phyloP scores from a whole-genome alignment of 2,113 vertebrate genomes.

The Microcebus lehilahytsara region DNA sequence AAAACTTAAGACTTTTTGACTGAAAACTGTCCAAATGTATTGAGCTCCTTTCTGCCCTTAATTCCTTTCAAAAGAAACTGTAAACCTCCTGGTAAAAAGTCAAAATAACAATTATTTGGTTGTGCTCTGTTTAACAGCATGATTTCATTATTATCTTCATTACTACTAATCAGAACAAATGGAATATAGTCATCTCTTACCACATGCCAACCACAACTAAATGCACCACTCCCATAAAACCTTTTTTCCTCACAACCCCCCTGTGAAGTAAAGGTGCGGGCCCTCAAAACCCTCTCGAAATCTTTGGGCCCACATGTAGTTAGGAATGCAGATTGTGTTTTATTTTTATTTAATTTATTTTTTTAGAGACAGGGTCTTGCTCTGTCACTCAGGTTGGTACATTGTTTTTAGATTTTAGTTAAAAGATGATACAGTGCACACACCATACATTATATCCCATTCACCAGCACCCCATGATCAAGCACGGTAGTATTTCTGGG shows the following conservation, averaged over 20 bases:
- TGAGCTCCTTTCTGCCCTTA: neutral
- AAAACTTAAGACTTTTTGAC: neutral
- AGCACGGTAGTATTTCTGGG: neutral
- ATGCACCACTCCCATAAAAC: neutral
- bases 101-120: neutral
- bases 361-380: neutral
- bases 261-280: neutral
- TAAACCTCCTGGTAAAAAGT: neutral
- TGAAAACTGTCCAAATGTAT: neutral
- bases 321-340: neutral
- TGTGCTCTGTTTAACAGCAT: neutral
- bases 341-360: neutral
- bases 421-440: neutral
- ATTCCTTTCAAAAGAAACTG: neutral
- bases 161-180: neutral
- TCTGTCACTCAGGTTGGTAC: neutral
- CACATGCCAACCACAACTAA: neutral
- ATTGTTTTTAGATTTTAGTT: neutral
- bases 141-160: neutral
- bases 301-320: neutral
- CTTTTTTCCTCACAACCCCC: neutral
- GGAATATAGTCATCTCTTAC: neutral
- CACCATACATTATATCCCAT: neutral
- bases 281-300: neutral
- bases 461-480: neutral